A percentile compares a stretch with the other conserved stretches of the same genome.
Evolutionary conservation across 1,140 invertebrate species (phyloP).

Genomic region (Latrodectus geometricus): DNA sequence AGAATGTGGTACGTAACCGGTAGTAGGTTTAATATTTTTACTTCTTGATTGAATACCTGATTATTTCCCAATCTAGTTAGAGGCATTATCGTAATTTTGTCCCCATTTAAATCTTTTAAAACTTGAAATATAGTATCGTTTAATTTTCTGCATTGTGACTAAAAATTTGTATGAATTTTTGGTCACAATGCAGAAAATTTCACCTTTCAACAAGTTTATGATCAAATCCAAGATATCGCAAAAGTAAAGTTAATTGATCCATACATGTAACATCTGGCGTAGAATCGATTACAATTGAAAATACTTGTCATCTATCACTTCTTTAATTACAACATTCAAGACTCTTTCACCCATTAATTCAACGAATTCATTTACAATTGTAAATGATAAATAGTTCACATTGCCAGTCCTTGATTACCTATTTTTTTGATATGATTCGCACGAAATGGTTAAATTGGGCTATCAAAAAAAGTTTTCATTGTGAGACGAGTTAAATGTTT

Average conservation of each 20-base stretch:
- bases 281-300: constrained; percentile 21
- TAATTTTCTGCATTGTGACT: constrained; percentile 18
- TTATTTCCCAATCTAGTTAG: neutral
- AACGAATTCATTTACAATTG: constrained; percentile 27
- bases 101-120: neutral
- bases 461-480: constrained; percentile 62
- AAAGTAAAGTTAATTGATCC: constrained; percentile 22
- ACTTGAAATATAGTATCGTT: neutral
- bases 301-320: constrained; percentile 35
- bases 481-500: constrained; percentile 64
- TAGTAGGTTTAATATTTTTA: neutral
- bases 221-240: neutral
- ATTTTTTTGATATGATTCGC: neutral
- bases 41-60: neutral
- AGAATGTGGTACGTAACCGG: neutral
- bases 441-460: neutral
- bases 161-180: neutral
- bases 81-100: neutral
- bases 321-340: neutral
- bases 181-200: too few relatives aligned
- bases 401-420: constrained; percentile 49
- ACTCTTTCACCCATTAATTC: constrained; percentile 25
- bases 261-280: constrained; percentile 25
- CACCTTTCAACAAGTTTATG: neutral
- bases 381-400: constrained; percentile 30